Evolutionary conservation across 2,113 vertebrate genomes (phyloP), one percentile per base, ranked within the genome.

Genomic region (Myrmecobius fasciatus): DNA sequence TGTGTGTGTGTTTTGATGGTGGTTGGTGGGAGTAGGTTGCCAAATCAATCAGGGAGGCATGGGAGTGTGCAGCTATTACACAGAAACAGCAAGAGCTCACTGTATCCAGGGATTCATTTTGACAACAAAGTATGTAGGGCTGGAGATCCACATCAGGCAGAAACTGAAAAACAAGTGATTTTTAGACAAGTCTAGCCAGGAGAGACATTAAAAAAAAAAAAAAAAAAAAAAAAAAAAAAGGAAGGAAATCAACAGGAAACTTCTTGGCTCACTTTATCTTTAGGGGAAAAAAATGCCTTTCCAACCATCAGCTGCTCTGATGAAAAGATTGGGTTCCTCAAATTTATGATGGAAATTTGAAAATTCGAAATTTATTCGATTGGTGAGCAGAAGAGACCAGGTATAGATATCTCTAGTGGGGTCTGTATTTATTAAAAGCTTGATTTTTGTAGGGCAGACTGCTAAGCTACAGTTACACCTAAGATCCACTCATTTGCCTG

Each of bases 181-280:
- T 94, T 51, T 94, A 96, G 52, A 90, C 36, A 93, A 94, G 88
- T 60, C 48, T 60, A 54, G 89, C 67, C 52, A 89, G 95, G 93
- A 97, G 93, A 91, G 92, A 8, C 95, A 46, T 89, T 89, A 11
- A 10, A 25, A 89, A 91, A 95, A 60, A 60, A 60, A 25, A 8
- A 22, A 49, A 91, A 94, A 20, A 10, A 25, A 89, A 91, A 95
- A 60, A 60, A 67, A 31, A 11, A 25, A 48, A 91, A 94, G 96
- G 93, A 97, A 97, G 97, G 97, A 98, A 97, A 96, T 96, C 93
- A 94, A 96, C 97, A 97, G 97, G 98, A 98, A 98, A 97, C 97
- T 95, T 95, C 47, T 90, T 49, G 89, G 89, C 89, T 90, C 46
- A 90, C 49, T 90, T 90, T 90, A 90, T 90, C 96, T 97, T 96